phyloP scores from a whole-genome alignment of 2,888 invertebrate species.

The Thera britannica region DNA sequence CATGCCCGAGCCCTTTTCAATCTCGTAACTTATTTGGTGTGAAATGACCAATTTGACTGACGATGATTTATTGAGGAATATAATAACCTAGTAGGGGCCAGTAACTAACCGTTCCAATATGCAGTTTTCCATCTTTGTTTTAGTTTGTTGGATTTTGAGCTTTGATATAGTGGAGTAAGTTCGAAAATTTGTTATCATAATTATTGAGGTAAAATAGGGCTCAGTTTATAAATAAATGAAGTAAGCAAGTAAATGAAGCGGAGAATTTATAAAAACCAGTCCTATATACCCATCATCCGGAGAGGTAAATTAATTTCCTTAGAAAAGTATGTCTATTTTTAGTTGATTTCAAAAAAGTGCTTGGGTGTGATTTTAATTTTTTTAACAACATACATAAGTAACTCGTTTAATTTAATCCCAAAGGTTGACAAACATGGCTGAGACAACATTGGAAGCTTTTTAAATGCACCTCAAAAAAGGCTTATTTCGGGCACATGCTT shows the following conservation, averaged over 20 bases:
- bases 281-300: no score
- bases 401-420: no score
- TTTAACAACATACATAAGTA: no score
- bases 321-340: no score
- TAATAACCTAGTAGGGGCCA: slow-evolving; percentile 35
- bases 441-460: no score
- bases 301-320: no score
- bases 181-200: background rate
- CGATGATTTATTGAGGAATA: slow-evolving; percentile 67
- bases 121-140: background rate
- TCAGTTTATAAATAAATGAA: background rate
- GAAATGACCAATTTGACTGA: slow-evolving; percentile 76
- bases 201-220: background rate
- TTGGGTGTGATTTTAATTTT: no score
- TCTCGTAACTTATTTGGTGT: slow-evolving; percentile 76
- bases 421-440: no score
- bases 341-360: no score
- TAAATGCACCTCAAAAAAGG: no score
- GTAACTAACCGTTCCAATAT: slow-evolving; percentile 7
- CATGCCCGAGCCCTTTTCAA: background rate
- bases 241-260: background rate
- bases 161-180: background rate
- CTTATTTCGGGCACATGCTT: no score
- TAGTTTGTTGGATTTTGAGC: slow-evolving; percentile 3
- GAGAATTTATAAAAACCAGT: background rate